Evolutionary conservation across 2,113 vertebrate species (phyloP).

Genomic region (Nyctereutes procyonoides): DNA sequence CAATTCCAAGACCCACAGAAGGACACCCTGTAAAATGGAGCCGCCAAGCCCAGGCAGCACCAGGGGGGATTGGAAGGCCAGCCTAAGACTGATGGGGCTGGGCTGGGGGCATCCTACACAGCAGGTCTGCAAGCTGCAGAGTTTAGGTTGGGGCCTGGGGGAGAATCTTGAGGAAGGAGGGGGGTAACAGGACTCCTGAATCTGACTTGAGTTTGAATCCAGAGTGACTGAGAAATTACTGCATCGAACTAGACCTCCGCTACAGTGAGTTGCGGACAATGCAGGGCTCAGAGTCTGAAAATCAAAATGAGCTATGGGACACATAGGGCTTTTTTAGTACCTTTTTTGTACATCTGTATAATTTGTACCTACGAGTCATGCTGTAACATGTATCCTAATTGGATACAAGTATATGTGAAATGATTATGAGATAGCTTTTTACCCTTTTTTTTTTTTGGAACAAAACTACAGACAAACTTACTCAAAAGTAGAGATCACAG

Average conservation of each 20-base stretch:
- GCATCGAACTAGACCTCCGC: not conserved
- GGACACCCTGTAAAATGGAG: not conserved
- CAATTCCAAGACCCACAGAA: not conserved
- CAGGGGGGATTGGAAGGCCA: no score
- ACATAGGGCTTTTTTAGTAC: not conserved
- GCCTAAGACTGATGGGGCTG: not conserved
- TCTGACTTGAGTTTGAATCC: not conserved
- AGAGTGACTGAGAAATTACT: not conserved
- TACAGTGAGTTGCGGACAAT: not conserved
- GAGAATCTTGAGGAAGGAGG: not conserved
- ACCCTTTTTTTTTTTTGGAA: not conserved
- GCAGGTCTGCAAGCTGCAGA: not conserved
- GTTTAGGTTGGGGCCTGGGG: not conserved
- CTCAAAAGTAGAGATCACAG: not conserved
- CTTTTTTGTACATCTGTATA: no score
- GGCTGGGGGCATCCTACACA: no score
- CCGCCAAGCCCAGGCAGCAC: not conserved
- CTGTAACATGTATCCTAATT: not conserved
- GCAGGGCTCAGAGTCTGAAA: not conserved
- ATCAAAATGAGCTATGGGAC: not conserved
- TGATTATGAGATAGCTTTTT: not conserved
- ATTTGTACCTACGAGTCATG: not conserved
- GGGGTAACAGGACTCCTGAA: not conserved
- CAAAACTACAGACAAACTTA: not conserved
- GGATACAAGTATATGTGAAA: not conserved